Evolutionary conservation across 2,888 invertebrate species (phyloP).

Genomic region (Agrotis ipsilon): DNA sequence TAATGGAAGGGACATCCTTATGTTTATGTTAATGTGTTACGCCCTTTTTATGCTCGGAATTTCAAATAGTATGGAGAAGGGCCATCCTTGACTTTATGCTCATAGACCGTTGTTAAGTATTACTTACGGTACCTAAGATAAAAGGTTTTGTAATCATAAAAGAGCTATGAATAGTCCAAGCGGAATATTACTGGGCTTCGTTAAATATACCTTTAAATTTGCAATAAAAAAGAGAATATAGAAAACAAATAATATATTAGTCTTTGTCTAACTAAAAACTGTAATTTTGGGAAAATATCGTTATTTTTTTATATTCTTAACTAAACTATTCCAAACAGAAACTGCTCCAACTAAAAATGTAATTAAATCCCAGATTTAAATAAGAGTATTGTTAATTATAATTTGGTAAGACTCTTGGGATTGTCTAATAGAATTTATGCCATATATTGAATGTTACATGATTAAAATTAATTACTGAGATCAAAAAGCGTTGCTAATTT

Average conservation of each 20-base stretch:
- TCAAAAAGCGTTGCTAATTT: constrained; percentile 53
- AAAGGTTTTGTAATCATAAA: no score
- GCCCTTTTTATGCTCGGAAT: constrained; percentile 51
- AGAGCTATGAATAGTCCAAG: no score
- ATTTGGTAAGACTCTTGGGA: constrained; percentile 47
- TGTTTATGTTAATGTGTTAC: constrained; percentile 56
- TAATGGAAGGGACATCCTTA: constrained; percentile 37
- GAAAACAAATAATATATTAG: no score
- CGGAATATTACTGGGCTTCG: no score
- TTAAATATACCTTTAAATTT: no score
- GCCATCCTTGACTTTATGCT: constrained; percentile 2
- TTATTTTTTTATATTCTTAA: not conserved
- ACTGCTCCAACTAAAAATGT: constrained; percentile 39
- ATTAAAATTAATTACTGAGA: constrained; percentile 56
- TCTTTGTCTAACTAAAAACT: no score
- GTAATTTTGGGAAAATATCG: not conserved
- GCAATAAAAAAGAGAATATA: no score
- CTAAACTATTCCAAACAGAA: constrained; percentile 22
- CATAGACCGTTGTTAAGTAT: not conserved
- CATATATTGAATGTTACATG: constrained; percentile 48
- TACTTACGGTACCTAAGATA: not conserved
- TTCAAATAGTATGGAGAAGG: constrained; percentile 30
- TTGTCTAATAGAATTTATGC: constrained; percentile 35
- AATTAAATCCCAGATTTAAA: constrained; percentile 51
- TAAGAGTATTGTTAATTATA: constrained; percentile 52